Base-by-base conservation (phyloP, 2,888 invertebrate genomes). In the Scaptomyza parva region DNA sequence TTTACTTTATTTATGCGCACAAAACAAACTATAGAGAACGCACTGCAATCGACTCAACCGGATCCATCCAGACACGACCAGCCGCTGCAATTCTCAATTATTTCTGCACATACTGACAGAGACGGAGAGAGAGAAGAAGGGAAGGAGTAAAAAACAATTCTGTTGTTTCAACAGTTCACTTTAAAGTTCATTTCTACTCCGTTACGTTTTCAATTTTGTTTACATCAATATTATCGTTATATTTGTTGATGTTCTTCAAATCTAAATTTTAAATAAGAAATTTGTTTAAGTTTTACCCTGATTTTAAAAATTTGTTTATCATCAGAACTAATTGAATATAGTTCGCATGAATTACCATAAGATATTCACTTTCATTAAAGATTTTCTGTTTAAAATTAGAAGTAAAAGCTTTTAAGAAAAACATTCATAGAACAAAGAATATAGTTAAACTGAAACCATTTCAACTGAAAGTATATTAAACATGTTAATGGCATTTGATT, bases 1-100 rank as follows among this genome's bases (percentile, higher is more conserved):
- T 71, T 71, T 65, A 59, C 59, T 67, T 85, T 87, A 81, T 85
- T 81, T 85, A 75, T 84, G 72, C 75, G 59, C 60, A 66, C 77
- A 63, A 76, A 86, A 70, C 79, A 87, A 82, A 71, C 84, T 65
- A 22, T 17, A 7, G 14, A 47, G 35, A 62, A 69, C 64, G 68
- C 73, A 79, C 70, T 47, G 41, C 33, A 33, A 51, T 60, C 37
- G 22, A 67, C 45, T 53, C 47, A 12, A 45, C 17, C 35, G 18
- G 18, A 12, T 11, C 7, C 18, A 61, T 26, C 26, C 20, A 33
- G 11, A 22, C 8, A 14, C 52, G 12, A 1, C 22, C 44, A 11
- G 1, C 22, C 39, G 40, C 28, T 33, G 40, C 26, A 37, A 55
- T 43, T 60, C 50, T 43, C 72, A 65, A 76, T 65, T 60, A 70